Conservation (phyloP, 2,797 vertebrate species). For the Octomys mimax region DNA sequence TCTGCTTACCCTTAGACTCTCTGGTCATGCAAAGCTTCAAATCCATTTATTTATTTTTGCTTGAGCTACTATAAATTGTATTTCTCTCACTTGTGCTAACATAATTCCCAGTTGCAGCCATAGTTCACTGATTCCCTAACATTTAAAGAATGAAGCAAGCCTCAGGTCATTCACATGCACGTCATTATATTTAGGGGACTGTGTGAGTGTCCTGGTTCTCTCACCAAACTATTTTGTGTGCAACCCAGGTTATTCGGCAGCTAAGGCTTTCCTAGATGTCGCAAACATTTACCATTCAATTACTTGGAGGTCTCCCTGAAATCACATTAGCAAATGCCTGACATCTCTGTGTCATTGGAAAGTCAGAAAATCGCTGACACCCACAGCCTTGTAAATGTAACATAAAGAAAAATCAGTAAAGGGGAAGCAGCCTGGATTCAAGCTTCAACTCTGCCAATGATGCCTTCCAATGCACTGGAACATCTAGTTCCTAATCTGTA, state of each 20-base stretch:
- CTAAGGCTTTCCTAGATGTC: not conserved
- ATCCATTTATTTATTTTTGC: constrained; percentile 16
- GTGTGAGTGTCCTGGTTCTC: not conserved
- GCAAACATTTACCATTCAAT: not conserved
- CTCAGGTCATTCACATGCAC: not conserved
- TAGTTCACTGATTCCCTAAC: not conserved
- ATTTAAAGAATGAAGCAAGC: constrained; percentile 9
- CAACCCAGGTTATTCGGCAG: not conserved
- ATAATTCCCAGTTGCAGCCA: not conserved
- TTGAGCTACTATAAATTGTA: constrained; percentile 2
- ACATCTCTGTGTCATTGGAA: not conserved
- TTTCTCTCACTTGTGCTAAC: not conserved
- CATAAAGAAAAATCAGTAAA: not conserved
- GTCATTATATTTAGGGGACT: not conserved
- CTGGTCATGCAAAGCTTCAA: not conserved
- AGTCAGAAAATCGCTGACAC: not conserved
- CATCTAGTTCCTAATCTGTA: not conserved
- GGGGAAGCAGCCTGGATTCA: not conserved
- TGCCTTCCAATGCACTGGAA: not conserved
- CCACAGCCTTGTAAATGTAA: not conserved
- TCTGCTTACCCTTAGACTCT: not conserved
- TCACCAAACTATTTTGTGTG: not conserved
- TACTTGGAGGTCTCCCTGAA: not conserved
- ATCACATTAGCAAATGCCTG: not conserved
- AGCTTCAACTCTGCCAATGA: not conserved